A percentile compares a stretch with the other conserved stretches of the same genome.
Conservation (phyloP, 2,113 vertebrate genomes). For the Salminus brasiliensis region DNA sequence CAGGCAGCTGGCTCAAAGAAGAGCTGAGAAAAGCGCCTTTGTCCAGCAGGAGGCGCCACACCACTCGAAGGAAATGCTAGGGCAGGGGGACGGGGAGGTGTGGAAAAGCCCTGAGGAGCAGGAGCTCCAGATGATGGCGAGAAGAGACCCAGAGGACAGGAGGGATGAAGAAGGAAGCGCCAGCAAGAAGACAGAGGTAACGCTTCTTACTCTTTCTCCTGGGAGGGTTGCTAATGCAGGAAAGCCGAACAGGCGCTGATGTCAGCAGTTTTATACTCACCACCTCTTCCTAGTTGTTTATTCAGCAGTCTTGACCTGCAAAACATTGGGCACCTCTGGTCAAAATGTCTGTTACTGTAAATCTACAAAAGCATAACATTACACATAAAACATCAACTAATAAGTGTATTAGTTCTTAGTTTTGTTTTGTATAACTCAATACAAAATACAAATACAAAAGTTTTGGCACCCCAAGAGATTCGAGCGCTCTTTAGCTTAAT, state of each 20-base stretch:
- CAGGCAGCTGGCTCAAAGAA: conserved; percentile 73
- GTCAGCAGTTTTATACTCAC: neutral
- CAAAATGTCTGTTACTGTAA: no score
- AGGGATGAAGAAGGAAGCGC: conserved; percentile 93
- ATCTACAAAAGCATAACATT: no score
- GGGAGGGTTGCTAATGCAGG: neutral
- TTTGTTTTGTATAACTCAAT: no score
- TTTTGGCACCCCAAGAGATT: no score
- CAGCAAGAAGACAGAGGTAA: conserved; percentile 87
- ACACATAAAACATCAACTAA: no score
- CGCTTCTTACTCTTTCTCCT: neutral
- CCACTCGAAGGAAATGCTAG: conserved; percentile 77
- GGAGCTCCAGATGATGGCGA: conserved; percentile 76
- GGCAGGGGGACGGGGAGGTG: conserved; percentile 58
- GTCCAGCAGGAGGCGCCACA: conserved; percentile 63
- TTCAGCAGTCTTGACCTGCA: neutral
- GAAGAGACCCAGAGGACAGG: conserved; percentile 76
- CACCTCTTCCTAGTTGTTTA: neutral
- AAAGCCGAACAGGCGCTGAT: neutral
- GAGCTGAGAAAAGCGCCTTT: conserved; percentile 35
- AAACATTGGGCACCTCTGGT: no score
- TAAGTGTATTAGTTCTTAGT: no score
- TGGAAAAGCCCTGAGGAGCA: conserved; percentile 71
- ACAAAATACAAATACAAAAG: no score
- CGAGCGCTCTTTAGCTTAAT: no score